A percentile compares a stretch with the other conserved stretches of the same genome.
Conservation (phyloP, 2,888 invertebrate species). For the Anoplius nigerrimus region DNA sequence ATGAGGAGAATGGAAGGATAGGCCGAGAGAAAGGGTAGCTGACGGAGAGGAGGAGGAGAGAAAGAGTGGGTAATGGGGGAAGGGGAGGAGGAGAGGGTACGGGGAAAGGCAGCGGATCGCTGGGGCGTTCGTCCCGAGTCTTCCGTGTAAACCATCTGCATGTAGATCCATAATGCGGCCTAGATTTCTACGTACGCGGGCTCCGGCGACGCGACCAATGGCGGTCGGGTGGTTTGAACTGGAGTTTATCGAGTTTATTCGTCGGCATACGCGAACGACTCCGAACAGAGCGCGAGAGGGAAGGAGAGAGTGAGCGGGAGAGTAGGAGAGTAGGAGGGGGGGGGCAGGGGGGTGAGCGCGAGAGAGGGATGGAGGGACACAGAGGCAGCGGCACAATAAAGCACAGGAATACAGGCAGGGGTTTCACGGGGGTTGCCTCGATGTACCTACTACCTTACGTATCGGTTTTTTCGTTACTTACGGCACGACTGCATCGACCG, state of each 20-base stretch:
- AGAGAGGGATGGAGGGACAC: neutral
- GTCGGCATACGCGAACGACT: slow-evolving; percentile 36
- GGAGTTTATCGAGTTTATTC: slow-evolving; percentile 54
- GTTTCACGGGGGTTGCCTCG: too few species aligned
- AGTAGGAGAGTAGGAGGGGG: neutral
- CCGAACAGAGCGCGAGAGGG: slow-evolving; percentile 19
- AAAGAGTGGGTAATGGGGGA: neutral
- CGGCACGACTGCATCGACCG: neutral
- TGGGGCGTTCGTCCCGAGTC: slow-evolving; percentile 1
- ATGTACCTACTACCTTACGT: slow-evolving; percentile 1
- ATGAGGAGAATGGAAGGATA: neutral
- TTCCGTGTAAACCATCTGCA: slow-evolving; percentile 52
- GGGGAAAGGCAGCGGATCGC: neutral
- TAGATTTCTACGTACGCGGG: slow-evolving; percentile 55
- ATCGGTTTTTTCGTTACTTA: slow-evolving; percentile 7
- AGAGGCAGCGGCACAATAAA: slow-evolving; percentile 1
- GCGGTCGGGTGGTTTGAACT: slow-evolving; percentile 52
- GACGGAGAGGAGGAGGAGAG: too few species aligned
- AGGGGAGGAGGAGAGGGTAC: neutral
- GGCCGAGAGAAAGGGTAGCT: neutral
- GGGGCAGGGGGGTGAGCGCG: neutral
- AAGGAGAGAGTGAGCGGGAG: neutral
- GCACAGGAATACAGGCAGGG: neutral
- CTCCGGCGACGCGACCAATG: slow-evolving; percentile 42
- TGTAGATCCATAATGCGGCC: slow-evolving; percentile 66